Evolutionary conservation across 1,140 invertebrate genomes (phyloP).

Genomic region (Magallana angulata): DNA sequence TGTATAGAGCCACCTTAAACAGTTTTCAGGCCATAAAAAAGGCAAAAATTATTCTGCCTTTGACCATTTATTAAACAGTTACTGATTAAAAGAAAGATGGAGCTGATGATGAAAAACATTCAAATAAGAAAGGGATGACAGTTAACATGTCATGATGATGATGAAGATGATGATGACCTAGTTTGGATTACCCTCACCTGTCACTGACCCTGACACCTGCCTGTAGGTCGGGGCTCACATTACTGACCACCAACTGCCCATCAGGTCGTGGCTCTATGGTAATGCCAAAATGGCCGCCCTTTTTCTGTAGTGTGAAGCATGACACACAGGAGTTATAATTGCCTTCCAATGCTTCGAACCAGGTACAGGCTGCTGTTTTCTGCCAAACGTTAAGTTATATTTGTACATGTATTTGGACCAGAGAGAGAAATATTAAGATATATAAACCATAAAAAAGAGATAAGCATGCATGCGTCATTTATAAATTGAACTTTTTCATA

Average conservation of each 20-base stretch:
- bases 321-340: neutral
- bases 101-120: no score
- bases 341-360: constrained; percentile 27
- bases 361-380: neutral
- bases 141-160: no score
- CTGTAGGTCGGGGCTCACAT: neutral
- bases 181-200: neutral
- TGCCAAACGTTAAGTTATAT: neutral
- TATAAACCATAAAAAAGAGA: neutral
- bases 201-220: neutral
- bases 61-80: no score
- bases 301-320: constrained; percentile 28
- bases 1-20: no score
- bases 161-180: no score
- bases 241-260: constrained; percentile 3
- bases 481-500: no score
- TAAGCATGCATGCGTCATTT: no score
- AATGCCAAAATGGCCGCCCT: constrained; percentile 19
- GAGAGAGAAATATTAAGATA: neutral
- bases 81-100: no score
- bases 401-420: no score
- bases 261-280: neutral
- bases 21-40: no score
- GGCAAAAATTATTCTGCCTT: no score
- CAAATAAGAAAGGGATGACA: no score